Evolutionary conservation across 2,888 invertebrate species (phyloP).

Genomic region (Heliconius ismenius): DNA sequence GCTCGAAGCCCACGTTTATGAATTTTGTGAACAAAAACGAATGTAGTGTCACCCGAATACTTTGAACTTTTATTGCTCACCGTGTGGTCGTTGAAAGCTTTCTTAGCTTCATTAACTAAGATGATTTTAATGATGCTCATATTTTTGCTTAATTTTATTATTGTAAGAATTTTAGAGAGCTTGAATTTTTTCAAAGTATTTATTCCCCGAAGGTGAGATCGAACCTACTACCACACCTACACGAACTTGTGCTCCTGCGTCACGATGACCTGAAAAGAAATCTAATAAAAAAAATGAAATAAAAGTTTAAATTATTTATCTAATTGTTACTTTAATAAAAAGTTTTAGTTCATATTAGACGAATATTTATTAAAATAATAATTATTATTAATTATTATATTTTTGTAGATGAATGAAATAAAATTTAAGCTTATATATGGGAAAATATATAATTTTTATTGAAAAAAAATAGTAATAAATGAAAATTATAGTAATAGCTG

Average conservation of each 20-base stretch:
- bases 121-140: neutral
- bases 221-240: no score
- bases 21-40: constrained; percentile 15
- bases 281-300: no score
- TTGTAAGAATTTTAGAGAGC: neutral
- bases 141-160: neutral
- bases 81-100: neutral
- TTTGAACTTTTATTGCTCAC: neutral
- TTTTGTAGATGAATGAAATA: no score
- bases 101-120: neutral
- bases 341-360: neutral
- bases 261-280: no score
- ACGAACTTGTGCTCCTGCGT: no score
- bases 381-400: neutral
- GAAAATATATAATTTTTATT: no score
- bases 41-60: constrained; percentile 9
- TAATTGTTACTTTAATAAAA: no score
- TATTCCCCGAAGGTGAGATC: no score
- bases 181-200: no score
- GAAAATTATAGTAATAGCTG: neutral
- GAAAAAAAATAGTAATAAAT: no score
- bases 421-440: no score
- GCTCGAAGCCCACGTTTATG: constrained; percentile 7
- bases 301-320: no score
- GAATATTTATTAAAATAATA: neutral